Conservation (phyloP, 1,140 invertebrate genomes). For the Aphelinus certus region DNA sequence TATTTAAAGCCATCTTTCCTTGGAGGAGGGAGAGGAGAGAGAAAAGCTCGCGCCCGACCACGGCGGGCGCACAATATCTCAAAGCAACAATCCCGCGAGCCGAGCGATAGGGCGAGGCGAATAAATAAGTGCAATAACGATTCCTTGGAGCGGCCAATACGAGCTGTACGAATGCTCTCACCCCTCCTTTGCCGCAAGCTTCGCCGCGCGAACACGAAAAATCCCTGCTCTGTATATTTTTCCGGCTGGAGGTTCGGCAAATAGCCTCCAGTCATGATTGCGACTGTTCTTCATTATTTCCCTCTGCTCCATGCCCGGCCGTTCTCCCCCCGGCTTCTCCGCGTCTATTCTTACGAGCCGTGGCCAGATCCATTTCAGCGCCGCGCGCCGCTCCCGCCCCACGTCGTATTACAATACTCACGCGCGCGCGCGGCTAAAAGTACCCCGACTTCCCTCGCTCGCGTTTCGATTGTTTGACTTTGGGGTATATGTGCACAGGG, state of each 20-base stretch:
- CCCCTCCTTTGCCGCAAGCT: background rate
- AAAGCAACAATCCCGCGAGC: slow-evolving; percentile 1
- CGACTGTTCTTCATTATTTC: slow-evolving; percentile 9
- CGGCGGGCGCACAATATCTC: background rate
- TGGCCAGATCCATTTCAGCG: no score
- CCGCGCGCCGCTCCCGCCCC: no score
- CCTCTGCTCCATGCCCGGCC: background rate
- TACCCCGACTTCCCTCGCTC: no score
- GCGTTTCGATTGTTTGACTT: no score
- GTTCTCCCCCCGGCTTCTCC: no score
- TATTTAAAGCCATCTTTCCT: no score
- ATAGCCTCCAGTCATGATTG: slow-evolving; percentile 21
- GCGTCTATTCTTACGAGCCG: no score
- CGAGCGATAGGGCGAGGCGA: background rate
- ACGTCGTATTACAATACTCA: no score
- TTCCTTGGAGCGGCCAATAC: slow-evolving; percentile 5
- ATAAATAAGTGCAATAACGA: slow-evolving; percentile 32
- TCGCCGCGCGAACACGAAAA: slow-evolving; percentile 4
- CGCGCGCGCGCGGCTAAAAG: no score
- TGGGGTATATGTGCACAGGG: no score
- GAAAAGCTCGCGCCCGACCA: no score
- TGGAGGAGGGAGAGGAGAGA: no score
- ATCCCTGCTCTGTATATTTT: slow-evolving; percentile 8
- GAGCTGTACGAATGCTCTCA: background rate
- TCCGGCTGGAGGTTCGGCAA: slow-evolving; percentile 31